Evolutionary conservation across 2,797 vertebrate genomes (phyloP), one percentile per base, ranked within the genome.

Genomic region (Parambassis ranga): DNA sequence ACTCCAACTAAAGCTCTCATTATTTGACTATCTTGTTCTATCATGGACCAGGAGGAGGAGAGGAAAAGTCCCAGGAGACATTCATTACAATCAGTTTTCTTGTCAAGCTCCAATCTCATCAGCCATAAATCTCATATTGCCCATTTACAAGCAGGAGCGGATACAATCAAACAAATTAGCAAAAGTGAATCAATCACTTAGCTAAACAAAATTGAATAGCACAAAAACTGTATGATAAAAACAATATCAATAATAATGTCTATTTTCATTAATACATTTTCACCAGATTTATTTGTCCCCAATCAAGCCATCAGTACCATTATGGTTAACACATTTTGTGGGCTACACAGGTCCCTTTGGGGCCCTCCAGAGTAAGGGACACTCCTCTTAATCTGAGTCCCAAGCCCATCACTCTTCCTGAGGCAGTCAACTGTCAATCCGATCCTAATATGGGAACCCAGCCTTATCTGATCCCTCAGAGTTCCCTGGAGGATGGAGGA

Each of bases 381-480:
- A 75, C 76, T 68, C 85, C 75, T 82, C 65, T 82, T 70, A 81
- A 77, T 83, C 75, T 47, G 83, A 75, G 84, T 84, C 82, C 84
- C 89, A 91, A 91, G 85, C 90, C 86, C 87, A 92, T 93, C 87
- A 90, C 79, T 93, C 90, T 91, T 90, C 87, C 77, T 84, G 53
- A 60, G 80, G 76, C 85, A 84, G 81, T 86, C 85, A 90, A 82
- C 85, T 91, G 90, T 91, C 90, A 90, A 90, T 92, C 85, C 75
- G 67, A 81, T 67, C 75, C 65, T 69, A 86, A 90, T 93, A 79
- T 93, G 92, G 89, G 91, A 92, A 87, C 75, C 75, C 42, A 2
- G 46, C 55, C 82, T 91, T 91, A 92, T 91, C 92, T 90, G 91
- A 93, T 92, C 79, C 74, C 67, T 65, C 90, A 90, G 68, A 76